Base-by-base conservation (phyloP, 1,140 invertebrate genomes). In the Neodiprion fabricii region DNA sequence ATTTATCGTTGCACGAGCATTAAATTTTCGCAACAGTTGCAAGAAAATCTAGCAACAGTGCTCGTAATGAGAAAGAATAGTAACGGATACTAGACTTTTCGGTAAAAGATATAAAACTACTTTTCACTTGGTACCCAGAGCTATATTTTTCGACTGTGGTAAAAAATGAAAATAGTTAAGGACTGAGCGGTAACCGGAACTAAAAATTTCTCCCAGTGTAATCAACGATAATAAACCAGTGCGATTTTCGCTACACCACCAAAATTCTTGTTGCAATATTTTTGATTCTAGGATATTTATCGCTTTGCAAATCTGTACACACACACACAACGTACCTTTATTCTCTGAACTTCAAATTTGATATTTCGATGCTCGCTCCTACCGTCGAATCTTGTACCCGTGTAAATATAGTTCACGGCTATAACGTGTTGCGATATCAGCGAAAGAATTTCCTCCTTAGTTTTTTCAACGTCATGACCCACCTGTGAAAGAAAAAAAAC, bases 401-500 rank as follows among this genome's bases (percentile, higher is more conserved):
- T 92, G 89, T 99, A 99, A 85, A 99, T 99, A 84, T 96, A 96
- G 91, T 99, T 99, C 78, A 99, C 97, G 72, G 98, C 98, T 81
- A 97, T 98, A 68, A 99, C 97, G 87, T 99, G 98, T 87, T 98
- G 97, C 61, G 97, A 96, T 87, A 99, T 99, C 74, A 99, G 90
- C 1, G 97, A 97, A 73, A 98, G 91, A 83, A 99, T 99, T 91
- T 99, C 98, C 88, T 99, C 98, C 70, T 96, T 90, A 9, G 96
- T 98, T 89, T 97, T 97, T 83, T 94, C 94, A 79, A 89, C 89
- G 83, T 95, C 93, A 47, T 89, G 87, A 81, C 94, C 93, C 88
- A 94, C 82, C 79, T 90, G 84, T 61, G 79, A 82, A 82, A 81
- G 78, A 76, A 74, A 69, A 48, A 70, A 73, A 71, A 73, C 53